These are phyloP conservation scores for Tenthredo distinguenda DNA, from an alignment of 2,888 invertebrate genomes.

Conservation along the genomic window DNA sequence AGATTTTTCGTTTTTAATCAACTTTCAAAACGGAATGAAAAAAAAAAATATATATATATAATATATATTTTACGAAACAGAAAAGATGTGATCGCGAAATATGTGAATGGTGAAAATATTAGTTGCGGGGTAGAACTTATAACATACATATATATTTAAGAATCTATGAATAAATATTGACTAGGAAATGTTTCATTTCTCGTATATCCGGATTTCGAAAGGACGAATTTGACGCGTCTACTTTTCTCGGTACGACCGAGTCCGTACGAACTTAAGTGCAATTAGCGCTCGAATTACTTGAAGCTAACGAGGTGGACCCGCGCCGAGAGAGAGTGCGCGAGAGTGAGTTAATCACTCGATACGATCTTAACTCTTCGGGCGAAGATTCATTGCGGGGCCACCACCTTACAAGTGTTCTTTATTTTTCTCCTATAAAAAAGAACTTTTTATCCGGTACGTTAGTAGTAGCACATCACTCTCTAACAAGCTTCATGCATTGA, in stretches of 20 bases:
- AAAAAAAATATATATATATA: neutral
- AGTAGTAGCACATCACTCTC: conserved; percentile 47
- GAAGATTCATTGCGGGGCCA: conserved; percentile 50
- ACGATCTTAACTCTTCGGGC: conserved; percentile 66
- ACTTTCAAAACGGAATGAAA: neutral
- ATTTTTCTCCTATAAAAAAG: conserved; percentile 35
- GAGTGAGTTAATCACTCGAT: conserved; percentile 72
- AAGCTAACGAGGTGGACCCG: conserved; percentile 74
- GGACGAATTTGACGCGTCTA: conserved; percentile 8
- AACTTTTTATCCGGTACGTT: conserved; percentile 32
- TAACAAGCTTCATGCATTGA: conserved; percentile 43
- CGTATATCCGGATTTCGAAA: neutral
- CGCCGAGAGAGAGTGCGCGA: conserved; percentile 62
- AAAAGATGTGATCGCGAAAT: neutral
- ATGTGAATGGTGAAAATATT: neutral
- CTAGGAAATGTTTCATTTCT: neutral
- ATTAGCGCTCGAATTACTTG: conserved; percentile 77
- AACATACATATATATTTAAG: neutral
- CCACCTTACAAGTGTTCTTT: conserved; percentile 43
- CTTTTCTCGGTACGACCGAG: neutral
- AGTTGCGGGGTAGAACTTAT: conserved; percentile 9
- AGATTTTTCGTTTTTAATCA: conserved; percentile 4
- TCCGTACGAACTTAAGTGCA: conserved; percentile 67
- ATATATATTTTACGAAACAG: neutral
- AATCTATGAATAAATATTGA: neutral